A percentile compares a stretch with the other conserved stretches of the same genome.
These are phyloP conservation scores for Nesoenas mayeri DNA, from an alignment of 2,113 vertebrate genomes.

Conservation along the genomic window DNA sequence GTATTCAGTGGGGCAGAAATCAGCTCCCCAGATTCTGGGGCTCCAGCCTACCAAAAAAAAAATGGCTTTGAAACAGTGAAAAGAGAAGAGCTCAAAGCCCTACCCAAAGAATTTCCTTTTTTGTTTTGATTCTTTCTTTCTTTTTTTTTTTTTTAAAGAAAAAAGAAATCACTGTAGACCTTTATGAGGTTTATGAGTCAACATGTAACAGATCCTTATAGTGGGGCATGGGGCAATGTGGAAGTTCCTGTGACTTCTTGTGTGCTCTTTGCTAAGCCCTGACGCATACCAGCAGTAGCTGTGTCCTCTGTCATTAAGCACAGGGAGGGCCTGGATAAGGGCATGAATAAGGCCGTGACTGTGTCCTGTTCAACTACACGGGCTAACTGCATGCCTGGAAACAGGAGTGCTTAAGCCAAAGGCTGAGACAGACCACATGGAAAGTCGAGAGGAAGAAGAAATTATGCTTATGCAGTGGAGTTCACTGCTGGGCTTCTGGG, in stretches of 20 bases:
- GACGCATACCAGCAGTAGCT: accelerated
- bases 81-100: not conserved
- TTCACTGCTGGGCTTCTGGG: not conserved
- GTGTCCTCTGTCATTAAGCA: not conserved
- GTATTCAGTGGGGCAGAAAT: not conserved
- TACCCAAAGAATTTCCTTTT: not conserved
- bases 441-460: not conserved
- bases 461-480: not conserved
- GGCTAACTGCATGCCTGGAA: not conserved
- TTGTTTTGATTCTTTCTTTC: not conserved
- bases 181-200: not conserved
- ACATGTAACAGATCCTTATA: not conserved
- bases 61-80: not conserved
- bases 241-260: not conserved
- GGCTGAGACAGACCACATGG: not conserved
- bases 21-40: not conserved
- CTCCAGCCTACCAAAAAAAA: not conserved
- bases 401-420: not conserved
- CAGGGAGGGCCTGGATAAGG: not conserved
- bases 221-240: not conserved
- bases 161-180: not conserved
- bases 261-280: not conserved
- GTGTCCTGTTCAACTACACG: not conserved
- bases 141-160: not conserved
- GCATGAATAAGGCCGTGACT: not conserved